A percentile compares a stretch with the other conserved stretches of the same genome.
These are phyloP conservation scores for Pygmarrhopalites habei DNA, from an alignment of 1,140 invertebrate species.

Conservation along the genomic window DNA sequence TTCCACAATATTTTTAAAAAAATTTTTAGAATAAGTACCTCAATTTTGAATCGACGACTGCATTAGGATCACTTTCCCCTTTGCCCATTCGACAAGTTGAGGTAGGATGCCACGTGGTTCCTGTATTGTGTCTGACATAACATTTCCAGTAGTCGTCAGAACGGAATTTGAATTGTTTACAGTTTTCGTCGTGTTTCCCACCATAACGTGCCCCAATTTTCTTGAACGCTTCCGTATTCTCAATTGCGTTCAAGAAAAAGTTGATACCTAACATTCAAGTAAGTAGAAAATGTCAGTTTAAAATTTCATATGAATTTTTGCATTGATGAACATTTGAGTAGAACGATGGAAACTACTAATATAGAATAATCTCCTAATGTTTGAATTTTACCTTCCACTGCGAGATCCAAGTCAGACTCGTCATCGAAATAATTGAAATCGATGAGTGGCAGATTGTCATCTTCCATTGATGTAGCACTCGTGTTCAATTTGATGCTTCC, in stretches of 20 bases:
- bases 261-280: background rate
- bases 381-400: background rate
- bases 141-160: conserved; percentile 78
- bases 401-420: background rate
- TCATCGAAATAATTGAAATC: background rate
- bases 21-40: too few species aligned
- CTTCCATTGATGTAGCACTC: background rate
- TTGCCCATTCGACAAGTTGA: conserved; percentile 29
- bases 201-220: background rate
- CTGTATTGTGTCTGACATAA: conserved; percentile 70
- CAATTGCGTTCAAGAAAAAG: conserved; percentile 5
- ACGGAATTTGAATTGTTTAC: conserved; percentile 60
- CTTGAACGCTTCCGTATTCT: conserved; percentile 21
- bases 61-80: conserved; percentile 34
- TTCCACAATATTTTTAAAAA: too few species aligned
- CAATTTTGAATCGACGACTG: conserved; percentile 53
- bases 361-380: too few species aligned
- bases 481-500: background rate
- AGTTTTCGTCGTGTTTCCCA: conserved; percentile 56
- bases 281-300: background rate
- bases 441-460: background rate
- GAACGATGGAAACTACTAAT: too few species aligned
- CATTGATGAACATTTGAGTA: conserved; percentile 17
- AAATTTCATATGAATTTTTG: too few species aligned
- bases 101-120: conserved; percentile 50